phyloP scores from a whole-genome alignment of 2,113 vertebrate genomes.

The Pseudonaja textilis region DNA sequence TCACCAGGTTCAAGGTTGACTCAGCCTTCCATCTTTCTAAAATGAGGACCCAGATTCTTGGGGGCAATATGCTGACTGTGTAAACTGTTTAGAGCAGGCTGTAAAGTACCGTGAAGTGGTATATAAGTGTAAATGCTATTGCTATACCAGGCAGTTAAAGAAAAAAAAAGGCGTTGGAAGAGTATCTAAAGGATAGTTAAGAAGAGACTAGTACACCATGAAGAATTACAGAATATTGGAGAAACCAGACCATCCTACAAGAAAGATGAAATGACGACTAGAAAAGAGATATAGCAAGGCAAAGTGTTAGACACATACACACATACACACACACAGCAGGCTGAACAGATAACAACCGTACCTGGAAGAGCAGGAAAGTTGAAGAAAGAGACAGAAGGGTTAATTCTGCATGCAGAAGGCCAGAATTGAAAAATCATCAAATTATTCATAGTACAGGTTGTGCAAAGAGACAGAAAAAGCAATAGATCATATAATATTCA shows the following conservation, averaged over 20 bases:
- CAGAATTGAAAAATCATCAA: neutral
- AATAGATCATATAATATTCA: neutral
- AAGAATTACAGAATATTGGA: neutral
- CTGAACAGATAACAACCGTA: neutral
- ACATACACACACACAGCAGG: neutral
- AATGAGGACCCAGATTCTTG: too few species aligned
- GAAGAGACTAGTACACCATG: neutral
- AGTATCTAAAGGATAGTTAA: neutral
- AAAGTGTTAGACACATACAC: neutral
- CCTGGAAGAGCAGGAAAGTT: neutral
- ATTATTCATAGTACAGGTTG: neutral
- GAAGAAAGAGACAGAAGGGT: neutral
- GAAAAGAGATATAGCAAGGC: neutral
- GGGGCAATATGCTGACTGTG: too few species aligned
- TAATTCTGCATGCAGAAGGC: neutral
- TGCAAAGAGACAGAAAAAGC: neutral
- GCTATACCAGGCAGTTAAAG: neutral
- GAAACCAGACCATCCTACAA: neutral
- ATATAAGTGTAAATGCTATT: too few species aligned
- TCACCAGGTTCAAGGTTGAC: too few species aligned
- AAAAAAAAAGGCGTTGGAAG: neutral
- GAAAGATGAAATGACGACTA: neutral
- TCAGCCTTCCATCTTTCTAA: too few species aligned
- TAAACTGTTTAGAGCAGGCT: too few species aligned
- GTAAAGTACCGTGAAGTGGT: too few species aligned